Base-by-base conservation (phyloP, 2,797 vertebrate species). In the Spheniscus humboldti region DNA sequence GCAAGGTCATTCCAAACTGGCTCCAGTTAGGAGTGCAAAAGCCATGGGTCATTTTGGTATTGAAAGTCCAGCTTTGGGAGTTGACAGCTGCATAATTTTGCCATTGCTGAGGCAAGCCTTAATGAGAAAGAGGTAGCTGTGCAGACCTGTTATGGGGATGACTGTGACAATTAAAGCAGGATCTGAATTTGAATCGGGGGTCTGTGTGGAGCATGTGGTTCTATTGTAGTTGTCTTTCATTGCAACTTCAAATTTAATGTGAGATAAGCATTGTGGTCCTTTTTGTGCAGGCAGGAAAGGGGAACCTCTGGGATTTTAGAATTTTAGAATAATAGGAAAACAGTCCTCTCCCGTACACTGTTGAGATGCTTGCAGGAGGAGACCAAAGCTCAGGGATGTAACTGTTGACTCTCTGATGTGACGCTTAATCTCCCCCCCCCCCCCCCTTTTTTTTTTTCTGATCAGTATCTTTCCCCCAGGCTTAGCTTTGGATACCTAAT, bases 11-110 rank as follows among this genome's bases (percentile, higher is more conserved):
- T 63, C 59, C 25, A 9, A 20, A 12, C 41, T 19, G 37, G 6
- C 8, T 67, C 3, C 33, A 19, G 12, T 18, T 9, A 10, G 25
- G 11, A 64, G 18, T 55, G 24, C 39, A 47, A 14, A 81, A 67
- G 1, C 39, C 30, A 1, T 1, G 50, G 50, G 27, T 11, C n/a
- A 1, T 52, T 82, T 68, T 18, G 5, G 8, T 28, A 2, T 6
- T 10, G 20, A 22, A 64, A 27, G 16, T 11, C 37, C 25, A 69
- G 30, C 69, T 53, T n/a, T 55, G 66, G 74, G 33, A 39, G 53
- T 3, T 60, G 60, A 20, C 16, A 48, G 64, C 56, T 43, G 18
- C 6, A 0, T 11, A 3, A 4, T 39, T 55, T 24, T 78, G 71
- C 27, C 25, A 4, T 47, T 31, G 31, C 28, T 37, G 69, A 23